Base-by-base conservation (phyloP, 2,797 vertebrate genomes). In the Pipistrellus pygmaeus region DNA sequence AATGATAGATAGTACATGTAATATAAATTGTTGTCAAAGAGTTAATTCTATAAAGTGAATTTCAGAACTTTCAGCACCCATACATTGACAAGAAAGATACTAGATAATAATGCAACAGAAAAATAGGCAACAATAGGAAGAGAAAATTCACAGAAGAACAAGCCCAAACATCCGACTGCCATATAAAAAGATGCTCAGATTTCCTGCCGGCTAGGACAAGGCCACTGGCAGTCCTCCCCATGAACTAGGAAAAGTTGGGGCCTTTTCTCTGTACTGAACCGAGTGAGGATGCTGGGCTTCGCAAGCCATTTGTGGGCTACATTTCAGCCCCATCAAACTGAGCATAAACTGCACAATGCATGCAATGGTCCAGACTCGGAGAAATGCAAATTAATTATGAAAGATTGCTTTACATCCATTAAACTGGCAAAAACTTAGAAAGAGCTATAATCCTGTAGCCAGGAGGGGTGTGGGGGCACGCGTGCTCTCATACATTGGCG, bases 1-100 rank as follows among this genome's bases (percentile, higher is more conserved):
- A 78, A 77, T 85, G 38, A 62, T 60, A 75, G 5, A 38, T 53
- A 38, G 25, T 82, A 60, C 27, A 25, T 77, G 1, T 46, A 68
- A 55, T 83, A 60, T n/a, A 60, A 35, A 51, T n/a, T 69, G 14
- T 38, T 46, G 66, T 64, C 44, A 57, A 60, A 53, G 27, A 44
- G 18, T 71, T 86, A 60, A 83, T 83, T 84, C 72, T 90, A 71
- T 77, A 55, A 78, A 95, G 21, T 82, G 77, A 55, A 84, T 80
- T 62, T 87, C 78, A 82, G 3, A 86, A 62, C 71, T 87, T 87
- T 91, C 76, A 83, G 13, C 44, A 88, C 32, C 44, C 53, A 71
- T 66, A 90, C 73, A 48, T 83, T 46, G 62, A 88, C 9, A 82
- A 94, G 55, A 89, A 91, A 85, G 89, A 91, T 38, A n/a, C 20